A percentile compares a stretch with the other conserved stretches of the same genome.
Conservation (phyloP, 2,797 vertebrate species). For the Toxotes lorentzi region DNA sequence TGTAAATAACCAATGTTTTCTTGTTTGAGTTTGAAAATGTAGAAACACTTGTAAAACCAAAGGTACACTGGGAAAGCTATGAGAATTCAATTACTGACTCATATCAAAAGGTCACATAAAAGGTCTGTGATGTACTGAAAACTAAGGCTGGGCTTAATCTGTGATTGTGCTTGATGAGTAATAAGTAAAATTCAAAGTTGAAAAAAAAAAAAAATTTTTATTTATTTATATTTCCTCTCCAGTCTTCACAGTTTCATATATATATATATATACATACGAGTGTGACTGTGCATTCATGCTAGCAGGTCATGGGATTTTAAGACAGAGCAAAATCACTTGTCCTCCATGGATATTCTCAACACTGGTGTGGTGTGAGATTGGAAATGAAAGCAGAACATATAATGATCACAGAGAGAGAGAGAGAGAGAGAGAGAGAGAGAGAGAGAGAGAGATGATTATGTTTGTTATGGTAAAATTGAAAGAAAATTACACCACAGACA, state of each 20-base stretch:
- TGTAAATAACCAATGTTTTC: too few species aligned
- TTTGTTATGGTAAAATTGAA: slow-evolving; percentile 25
- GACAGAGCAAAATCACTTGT: slow-evolving; percentile 1
- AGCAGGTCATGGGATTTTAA: background rate
- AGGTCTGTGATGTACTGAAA: background rate
- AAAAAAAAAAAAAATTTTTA: too few species aligned
- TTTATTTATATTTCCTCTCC: background rate
- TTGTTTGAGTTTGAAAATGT: background rate
- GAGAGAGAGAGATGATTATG: background rate
- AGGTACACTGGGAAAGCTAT: background rate
- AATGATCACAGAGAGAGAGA: slow-evolving; percentile 18
- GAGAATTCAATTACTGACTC: background rate
- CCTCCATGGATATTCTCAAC: slow-evolving; percentile 31
- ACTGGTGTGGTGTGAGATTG: background rate
- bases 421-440: background rate
- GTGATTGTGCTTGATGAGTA: background rate
- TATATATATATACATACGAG: background rate
- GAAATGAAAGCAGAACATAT: background rate
- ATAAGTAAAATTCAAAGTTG: background rate
- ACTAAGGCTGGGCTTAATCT: background rate
- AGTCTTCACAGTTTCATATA: background rate
- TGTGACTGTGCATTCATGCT: background rate
- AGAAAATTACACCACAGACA: slow-evolving; percentile 17
- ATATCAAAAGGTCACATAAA: background rate
- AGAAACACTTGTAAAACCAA: background rate